phyloP scores from a whole-genome alignment of 2,797 vertebrate genomes.

The Hydrolagus colliei region DNA sequence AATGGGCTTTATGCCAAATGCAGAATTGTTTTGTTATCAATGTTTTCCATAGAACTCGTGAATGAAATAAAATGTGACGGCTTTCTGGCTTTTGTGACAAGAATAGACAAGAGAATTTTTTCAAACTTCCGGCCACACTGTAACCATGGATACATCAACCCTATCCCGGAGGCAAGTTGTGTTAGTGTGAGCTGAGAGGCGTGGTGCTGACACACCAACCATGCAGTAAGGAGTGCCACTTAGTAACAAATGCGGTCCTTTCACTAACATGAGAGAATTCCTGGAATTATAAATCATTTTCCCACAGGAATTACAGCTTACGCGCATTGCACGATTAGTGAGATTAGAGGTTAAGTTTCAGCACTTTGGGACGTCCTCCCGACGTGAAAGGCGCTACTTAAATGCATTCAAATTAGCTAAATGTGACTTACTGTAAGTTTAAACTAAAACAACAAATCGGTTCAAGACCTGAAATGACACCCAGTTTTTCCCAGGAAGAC shows the following conservation, averaged over 20 bases:
- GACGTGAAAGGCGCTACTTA: no score
- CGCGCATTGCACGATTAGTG: no score
- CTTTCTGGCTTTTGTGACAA: not conserved
- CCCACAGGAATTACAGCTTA: no score
- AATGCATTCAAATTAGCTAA: no score
- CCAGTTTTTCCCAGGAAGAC: no score
- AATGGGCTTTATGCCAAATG: not conserved
- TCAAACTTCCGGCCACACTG: not conserved
- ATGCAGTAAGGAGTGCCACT: not conserved
- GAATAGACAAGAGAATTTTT: not conserved
- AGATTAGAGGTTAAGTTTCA: no score
- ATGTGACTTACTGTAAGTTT: no score
- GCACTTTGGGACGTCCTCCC: no score
- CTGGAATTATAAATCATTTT: no score
- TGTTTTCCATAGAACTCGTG: not conserved
- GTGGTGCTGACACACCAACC: not conserved
- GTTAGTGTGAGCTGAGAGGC: not conserved
- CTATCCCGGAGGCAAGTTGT: not conserved
- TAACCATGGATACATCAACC: constrained; percentile 1
- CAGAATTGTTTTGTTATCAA: no score
- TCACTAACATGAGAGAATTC: not conserved
- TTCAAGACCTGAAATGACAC: no score
- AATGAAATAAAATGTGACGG: not conserved
- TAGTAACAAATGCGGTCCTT: not conserved
- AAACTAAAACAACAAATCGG: no score